Base-by-base conservation (phyloP, 2,113 vertebrate species). In the Carassius carassius region DNA sequence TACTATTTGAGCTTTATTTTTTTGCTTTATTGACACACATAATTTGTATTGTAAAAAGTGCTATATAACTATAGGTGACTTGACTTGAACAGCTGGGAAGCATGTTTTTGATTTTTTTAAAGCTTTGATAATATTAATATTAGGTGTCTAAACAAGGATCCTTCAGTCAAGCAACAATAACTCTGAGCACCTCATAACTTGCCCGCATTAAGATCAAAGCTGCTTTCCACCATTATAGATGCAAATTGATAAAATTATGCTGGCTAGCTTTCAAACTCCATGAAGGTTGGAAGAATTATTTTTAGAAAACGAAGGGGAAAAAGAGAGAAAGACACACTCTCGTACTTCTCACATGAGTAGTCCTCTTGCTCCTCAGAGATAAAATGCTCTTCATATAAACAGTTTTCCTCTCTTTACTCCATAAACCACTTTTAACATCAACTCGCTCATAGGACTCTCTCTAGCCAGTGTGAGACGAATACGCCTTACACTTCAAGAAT, bases 351-450 rank as follows among this genome's bases (percentile, higher is more conserved):
- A 65, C 77, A 78, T 78, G 54, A 73, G 37, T 78, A 77, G 47
- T 63, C 76, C 41, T 80, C n/a, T 37, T 77, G 78, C 14, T 78
- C 51, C 77, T 79, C 63, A 41, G 49, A 56, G 69, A 70, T 74
- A 80, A 67, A 29, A 16, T 0, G 21, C 44, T 62, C 77, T 70
- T 79, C 75, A 85, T 62, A 85, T 75, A 74, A 67, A 81, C 47
- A 72, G 65, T 74, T 67, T 29, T 41, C 11, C 65, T 49, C 19
- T 85, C 63, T 47, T 21, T 58, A 58, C 12, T n/a, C 51, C n/a
- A 73, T 82, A 29, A 81, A 87, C 79, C 25, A 77, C 73, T 79
- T 81, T 84, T 87, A 69, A 81, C 56, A 79, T 79, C 8, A 14
- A 72, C 37, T 79, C 16, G n/a, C 44, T 76, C 74, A 32, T 65